Conservation (phyloP, 2,888 invertebrate genomes). For the Didymodactylos carnosus region DNA sequence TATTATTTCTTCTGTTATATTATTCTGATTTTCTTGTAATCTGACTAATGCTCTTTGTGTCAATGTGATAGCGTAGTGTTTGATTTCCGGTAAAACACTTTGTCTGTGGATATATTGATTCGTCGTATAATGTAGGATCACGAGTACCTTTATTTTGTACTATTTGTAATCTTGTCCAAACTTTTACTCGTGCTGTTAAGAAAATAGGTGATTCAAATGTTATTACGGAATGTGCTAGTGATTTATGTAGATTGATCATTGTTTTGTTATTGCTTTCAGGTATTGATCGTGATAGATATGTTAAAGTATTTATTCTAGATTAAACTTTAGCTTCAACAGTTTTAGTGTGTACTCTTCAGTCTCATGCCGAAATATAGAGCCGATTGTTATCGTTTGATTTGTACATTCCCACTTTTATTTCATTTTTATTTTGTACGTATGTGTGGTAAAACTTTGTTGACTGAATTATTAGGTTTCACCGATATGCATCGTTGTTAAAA, state of each 20-base stretch:
- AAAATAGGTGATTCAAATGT: no score
- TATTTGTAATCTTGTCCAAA: no score
- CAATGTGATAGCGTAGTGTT: no score
- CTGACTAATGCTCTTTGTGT: no score
- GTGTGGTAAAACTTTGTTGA: neutral
- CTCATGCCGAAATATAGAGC: neutral
- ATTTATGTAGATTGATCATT: neutral
- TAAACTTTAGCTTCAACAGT: neutral
- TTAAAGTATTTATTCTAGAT: neutral
- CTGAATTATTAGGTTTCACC: neutral
- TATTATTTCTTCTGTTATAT: no score
- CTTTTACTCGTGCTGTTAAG: no score
- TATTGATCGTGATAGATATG: neutral
- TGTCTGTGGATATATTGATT: no score
- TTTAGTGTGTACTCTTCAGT: neutral
- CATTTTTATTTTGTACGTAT: neutral
- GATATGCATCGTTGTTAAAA: neutral
- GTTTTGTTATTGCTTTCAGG: neutral
- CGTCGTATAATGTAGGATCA: no score
- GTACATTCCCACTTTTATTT: neutral
- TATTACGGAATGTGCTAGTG: no score
- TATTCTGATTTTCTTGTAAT: no score
- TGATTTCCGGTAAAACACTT: no score
- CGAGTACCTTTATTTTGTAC: no score
- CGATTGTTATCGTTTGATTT: neutral